Evolutionary conservation across 2,888 invertebrate species (phyloP).

Genomic region (Masnerella sp.): DNA sequence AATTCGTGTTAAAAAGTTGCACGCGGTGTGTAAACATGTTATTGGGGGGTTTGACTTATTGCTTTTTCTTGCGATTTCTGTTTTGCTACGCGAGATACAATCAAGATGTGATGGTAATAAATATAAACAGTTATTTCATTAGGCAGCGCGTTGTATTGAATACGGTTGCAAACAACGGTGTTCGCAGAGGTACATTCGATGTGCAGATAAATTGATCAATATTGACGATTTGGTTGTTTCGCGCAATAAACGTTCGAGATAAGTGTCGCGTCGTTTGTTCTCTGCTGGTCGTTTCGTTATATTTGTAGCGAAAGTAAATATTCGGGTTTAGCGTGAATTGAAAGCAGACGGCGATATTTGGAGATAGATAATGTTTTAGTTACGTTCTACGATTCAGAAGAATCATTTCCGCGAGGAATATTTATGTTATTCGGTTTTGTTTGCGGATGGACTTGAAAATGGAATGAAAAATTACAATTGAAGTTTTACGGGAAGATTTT

Average conservation of each 20-base stretch:
- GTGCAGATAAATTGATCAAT: conserved; percentile 39
- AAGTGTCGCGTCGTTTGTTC: conserved; percentile 26
- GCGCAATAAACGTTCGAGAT: conserved; percentile 9
- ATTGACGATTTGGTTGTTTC: conserved; percentile 31
- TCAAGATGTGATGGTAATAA: conserved; percentile 27
- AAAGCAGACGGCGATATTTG: conserved; percentile 5
- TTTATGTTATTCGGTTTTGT: too few species aligned
- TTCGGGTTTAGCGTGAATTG: conserved; percentile 11
- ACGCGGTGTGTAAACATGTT: conserved; percentile 25
- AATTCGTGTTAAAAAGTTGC: conserved; percentile 17
- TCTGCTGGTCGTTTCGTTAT: conserved; percentile 13
- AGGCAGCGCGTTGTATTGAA: conserved; percentile 17
- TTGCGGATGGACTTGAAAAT: too few species aligned
- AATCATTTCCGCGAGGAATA: too few species aligned
- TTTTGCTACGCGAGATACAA: conserved; percentile 30
- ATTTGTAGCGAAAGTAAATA: conserved; percentile 7
- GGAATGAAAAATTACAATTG: too few species aligned
- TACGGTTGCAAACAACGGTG: conserved; percentile 34
- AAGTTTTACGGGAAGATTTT: too few species aligned
- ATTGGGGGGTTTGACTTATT: conserved; percentile 15
- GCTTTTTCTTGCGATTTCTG: conserved; percentile 15
- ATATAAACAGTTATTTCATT: conserved; percentile 47
- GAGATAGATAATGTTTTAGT: neutral
- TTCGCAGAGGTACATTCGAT: conserved; percentile 15
- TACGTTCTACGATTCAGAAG: neutral